These are phyloP conservation scores for Cichladusa arquata DNA, from an alignment of 2,113 vertebrate species.

Conservation along the genomic window DNA sequence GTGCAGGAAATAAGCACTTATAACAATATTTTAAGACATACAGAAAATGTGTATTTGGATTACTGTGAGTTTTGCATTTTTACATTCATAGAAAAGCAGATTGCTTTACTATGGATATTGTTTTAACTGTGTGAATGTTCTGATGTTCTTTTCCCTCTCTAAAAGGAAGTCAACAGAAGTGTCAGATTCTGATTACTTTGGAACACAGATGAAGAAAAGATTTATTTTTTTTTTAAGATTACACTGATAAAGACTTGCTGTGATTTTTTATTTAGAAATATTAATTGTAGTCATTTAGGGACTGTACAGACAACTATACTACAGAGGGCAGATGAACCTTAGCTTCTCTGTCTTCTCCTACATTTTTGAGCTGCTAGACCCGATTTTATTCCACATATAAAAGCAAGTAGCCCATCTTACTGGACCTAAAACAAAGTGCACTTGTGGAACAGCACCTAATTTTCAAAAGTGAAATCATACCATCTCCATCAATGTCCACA, in stretches of 20 bases:
- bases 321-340: background rate
- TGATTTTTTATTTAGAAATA: background rate
- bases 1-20: background rate
- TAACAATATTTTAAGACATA: background rate
- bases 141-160: background rate
- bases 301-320: background rate
- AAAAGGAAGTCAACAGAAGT: background rate
- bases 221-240: background rate
- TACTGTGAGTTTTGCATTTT: background rate
- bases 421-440: background rate
- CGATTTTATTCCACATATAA: background rate
- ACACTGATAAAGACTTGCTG: background rate
- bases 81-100: background rate
- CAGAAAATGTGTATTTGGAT: background rate
- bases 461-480: constrained; percentile 68
- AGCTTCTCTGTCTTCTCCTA: background rate
- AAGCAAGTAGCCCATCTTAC: background rate
- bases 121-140: background rate
- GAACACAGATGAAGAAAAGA: background rate
- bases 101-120: background rate
- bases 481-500: constrained; percentile 95
- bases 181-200: background rate
- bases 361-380: background rate
- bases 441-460: background rate
- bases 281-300: background rate